Percentiles rank a stretch among this genome's conserved stretches.
phyloP scores from a whole-genome alignment of 2,113 vertebrate species.

The Coturnix japonica region DNA sequence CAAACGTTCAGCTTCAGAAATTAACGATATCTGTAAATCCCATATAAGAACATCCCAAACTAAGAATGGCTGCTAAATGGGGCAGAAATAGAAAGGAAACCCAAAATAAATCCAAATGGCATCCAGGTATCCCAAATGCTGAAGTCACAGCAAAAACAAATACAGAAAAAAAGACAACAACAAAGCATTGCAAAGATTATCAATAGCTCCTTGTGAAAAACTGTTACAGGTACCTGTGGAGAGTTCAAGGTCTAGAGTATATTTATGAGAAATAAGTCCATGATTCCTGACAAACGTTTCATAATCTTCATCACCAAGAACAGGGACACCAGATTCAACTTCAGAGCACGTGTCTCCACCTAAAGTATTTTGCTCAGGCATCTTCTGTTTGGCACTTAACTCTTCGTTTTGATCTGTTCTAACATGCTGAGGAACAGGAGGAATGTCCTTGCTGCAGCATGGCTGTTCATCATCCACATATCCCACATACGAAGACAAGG shows the following conservation, averaged over 20 bases:
- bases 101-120: background rate
- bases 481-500: background rate
- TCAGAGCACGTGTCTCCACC: background rate
- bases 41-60: background rate
- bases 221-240: constrained; percentile 77
- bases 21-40: background rate
- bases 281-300: constrained; percentile 84
- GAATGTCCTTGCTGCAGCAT: constrained; percentile 87
- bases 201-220: background rate
- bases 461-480: constrained; percentile 78
- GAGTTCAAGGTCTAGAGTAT: constrained; percentile 86
- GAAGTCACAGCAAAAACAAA: background rate
- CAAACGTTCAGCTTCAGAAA: background rate
- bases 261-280: constrained; percentile 89
- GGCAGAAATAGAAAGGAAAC: background rate
- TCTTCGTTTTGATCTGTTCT: background rate
- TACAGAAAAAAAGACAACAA: background rate
- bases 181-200: background rate
- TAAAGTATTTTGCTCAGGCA: background rate
- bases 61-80: background rate
- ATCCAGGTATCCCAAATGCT: background rate
- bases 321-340: background rate
- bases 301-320: constrained; percentile 15
- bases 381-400: background rate
- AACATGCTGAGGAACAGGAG: background rate